phyloP scores from a whole-genome alignment of 2,888 invertebrate species.

The Thymelicus acteon region DNA sequence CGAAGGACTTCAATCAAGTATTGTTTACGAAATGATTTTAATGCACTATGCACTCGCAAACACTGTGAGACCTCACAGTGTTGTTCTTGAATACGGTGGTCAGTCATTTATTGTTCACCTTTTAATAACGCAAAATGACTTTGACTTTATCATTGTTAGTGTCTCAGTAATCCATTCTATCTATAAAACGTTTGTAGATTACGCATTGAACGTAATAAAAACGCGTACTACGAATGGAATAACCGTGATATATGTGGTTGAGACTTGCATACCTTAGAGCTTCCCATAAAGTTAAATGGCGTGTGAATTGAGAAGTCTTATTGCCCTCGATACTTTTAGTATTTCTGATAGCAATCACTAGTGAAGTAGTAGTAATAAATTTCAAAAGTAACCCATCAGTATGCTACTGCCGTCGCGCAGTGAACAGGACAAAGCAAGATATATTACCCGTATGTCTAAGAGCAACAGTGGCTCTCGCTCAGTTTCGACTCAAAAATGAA shows the following conservation, averaged over 20 bases:
- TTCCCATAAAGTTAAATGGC: not conserved
- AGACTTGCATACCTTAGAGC: not conserved
- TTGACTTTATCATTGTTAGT: too few species aligned
- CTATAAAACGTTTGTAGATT: too few species aligned
- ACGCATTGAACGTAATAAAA: too few species aligned
- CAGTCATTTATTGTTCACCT: too few species aligned
- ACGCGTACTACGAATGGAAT: not conserved
- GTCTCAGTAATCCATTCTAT: too few species aligned
- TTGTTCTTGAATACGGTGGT: too few species aligned
- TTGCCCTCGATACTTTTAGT: not conserved
- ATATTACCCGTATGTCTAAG: conserved; percentile 63
- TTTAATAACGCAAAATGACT: too few species aligned
- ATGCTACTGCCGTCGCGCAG: conserved; percentile 71
- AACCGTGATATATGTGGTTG: not conserved
- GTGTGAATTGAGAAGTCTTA: not conserved
- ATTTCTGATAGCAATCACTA: conserved; percentile 39
- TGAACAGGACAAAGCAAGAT: conserved; percentile 78
- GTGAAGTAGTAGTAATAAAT: conserved; percentile 69
- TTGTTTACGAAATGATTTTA: too few species aligned
- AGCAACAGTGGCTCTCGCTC: conserved; percentile 31
- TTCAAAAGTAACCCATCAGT: conserved; percentile 80
- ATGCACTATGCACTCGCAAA: too few species aligned
- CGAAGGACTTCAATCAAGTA: too few species aligned
- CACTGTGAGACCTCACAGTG: too few species aligned
- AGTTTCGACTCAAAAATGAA: conserved; percentile 30